Conservation (phyloP, 2,888 invertebrate genomes). For the Schizotus pectinicornis region DNA sequence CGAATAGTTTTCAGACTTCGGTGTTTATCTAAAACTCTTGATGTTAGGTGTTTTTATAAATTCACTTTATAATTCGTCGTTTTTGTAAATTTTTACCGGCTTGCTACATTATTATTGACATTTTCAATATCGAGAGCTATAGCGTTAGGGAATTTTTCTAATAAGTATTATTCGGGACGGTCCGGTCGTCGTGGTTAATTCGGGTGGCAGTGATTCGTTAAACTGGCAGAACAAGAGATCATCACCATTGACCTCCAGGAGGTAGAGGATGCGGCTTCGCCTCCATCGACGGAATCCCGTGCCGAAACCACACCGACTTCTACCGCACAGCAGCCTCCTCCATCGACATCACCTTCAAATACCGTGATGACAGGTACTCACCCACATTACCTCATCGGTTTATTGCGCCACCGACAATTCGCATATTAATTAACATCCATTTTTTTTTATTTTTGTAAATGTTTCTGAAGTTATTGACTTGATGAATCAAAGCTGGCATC, state of each 20-base stretch:
- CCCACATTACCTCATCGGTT: no score
- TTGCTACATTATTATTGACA: constrained; percentile 21
- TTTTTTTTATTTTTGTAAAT: no score
- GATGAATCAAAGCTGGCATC: no score
- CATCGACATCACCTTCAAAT: constrained; percentile 54
- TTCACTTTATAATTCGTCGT: constrained; percentile 37
- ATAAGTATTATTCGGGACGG: not conserved
- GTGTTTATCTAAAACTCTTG: constrained; percentile 24
- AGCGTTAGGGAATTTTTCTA: constrained; percentile 1
- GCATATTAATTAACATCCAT: no score
- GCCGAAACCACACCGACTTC: constrained; percentile 44
- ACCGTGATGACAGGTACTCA: constrained; percentile 58
- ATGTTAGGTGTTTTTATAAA: constrained; percentile 45
- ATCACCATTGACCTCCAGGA: constrained; percentile 57
- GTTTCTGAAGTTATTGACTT: no score
- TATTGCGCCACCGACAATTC: no score
- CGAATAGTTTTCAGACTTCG: constrained; percentile 15
- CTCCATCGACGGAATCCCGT: constrained; percentile 44
- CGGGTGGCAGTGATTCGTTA: constrained; percentile 37
- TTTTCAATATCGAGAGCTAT: constrained; percentile 5
- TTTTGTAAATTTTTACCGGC: constrained; percentile 47
- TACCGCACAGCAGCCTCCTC: constrained; percentile 44
- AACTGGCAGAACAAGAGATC: constrained; percentile 56
- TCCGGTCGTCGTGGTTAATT: not conserved
- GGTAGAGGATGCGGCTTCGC: constrained; percentile 52